Evolutionary conservation across 2,797 vertebrate species (phyloP), one percentile per base, ranked within the genome.

Genomic region (Phoeniculus purpureus): DNA sequence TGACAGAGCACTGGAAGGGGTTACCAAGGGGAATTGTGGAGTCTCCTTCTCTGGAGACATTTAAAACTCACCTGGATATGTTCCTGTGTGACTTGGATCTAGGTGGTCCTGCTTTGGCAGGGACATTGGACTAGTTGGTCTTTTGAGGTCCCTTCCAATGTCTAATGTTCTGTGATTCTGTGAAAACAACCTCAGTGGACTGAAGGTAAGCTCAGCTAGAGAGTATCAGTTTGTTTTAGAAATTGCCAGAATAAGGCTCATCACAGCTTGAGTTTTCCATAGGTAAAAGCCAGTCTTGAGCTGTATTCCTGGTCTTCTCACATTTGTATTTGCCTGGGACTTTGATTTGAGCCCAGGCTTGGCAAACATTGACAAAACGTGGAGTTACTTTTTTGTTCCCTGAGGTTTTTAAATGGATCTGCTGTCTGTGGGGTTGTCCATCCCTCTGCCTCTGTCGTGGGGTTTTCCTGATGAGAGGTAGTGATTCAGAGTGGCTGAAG

Each of bases 391-490:
- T 11, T 2, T 73, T 68, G 26, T 55, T 54, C 10, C 7, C 12
- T 48, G 32, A 4, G 54, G 19, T 54, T 79, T 43, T 62, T 59
- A 48, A 47, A 29, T 25, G n/a, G 29, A 18, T 56, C 34, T 50
- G 4, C 15, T n/a, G 15, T 2, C 3, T 0, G 1, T 12, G 1
- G 25, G 27, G 15, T 6, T 83, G 81, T 79, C n/a, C 5, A 5
- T 32, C 26, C 5, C 0, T 20, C 23, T n/a, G 18, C 17, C 16
- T 14, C 12, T 1, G 0, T 52, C 3, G 1, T 25, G 7, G 75
- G 19, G 25, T 29, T 87, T 55, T 68, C 14, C 71, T 17, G 3
- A 11, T 5, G 55, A 17, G 60, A 43, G 16, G 10, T 55, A 47
- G 13, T 59, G 52, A 12, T 27, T 60, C 1, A 14, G n/a, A 58